Base-by-base conservation (phyloP, 53 echinoderm and acorn worm genomes). In the Hippasteria phrygiana region DNA sequence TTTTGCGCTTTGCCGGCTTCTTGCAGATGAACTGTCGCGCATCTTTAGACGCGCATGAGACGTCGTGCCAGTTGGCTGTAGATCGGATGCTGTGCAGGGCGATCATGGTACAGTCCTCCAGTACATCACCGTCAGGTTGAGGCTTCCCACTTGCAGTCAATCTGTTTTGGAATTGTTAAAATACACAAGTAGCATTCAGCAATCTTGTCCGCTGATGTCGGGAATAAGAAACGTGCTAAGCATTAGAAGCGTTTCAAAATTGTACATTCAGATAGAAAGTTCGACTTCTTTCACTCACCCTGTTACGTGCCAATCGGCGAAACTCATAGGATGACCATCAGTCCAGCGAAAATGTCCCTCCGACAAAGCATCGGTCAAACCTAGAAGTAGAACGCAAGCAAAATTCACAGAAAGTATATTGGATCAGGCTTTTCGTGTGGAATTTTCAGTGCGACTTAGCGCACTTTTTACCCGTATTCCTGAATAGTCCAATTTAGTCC, bases 281-380 rank as follows among this genome's bases (percentile, higher is more conserved):
- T n/a, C 6, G 7, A 73, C 1, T 1, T 31, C 27, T 69, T 31
- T 34, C n/a, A 46, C 53, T 85, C 26, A 87, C 87, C 51, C 42
- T 43, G 88, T 56, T 16, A 74, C 55, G 20, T 87, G 55, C 95
- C 95, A 95, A 73, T 95, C 95, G n/a, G 95, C 89, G 34, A 93
- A 95, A 2, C 87, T 90, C 90, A 95, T 81, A 2, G 95, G 95
- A 1, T 75, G 76, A 7, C 88, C 90, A 39, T 95, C 91, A 0
- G 75, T 91, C 95, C 95, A 95, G 9, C 77, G 88, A 43, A 93
- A 93, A 33, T 74, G 72, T 32, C 93, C 91, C 55, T 89, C 89
- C 17, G 26, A 51, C 14, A 85, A 80, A 1, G n/a, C 63, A 50
- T 73, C 87, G 11, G 83, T 93, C 77, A 93, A 89, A 4, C 95